Percentiles rank a stretch among this genome's conserved stretches.
Conservation (phyloP, 2,113 vertebrate genomes). For the Epinephelus lanceolatus region DNA sequence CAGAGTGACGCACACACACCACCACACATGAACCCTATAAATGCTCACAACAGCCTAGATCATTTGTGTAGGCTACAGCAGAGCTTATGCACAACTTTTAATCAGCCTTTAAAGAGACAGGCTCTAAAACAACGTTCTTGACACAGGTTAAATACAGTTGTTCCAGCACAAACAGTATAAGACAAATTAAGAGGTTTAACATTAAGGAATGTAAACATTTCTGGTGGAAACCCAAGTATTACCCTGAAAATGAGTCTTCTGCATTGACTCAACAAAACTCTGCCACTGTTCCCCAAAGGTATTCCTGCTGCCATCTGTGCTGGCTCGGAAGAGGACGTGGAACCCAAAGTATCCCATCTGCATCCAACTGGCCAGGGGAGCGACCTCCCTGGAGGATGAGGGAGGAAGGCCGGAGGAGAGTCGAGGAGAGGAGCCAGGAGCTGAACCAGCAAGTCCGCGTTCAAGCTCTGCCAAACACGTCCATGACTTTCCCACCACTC, state of each 20-base stretch:
- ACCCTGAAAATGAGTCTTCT: not conserved
- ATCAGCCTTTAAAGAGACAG: no score
- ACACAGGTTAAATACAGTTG: no score
- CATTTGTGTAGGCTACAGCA: no score
- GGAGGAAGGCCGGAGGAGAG: conserved; percentile 29
- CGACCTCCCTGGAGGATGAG: conserved; percentile 43
- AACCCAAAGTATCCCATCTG: conserved; percentile 95
- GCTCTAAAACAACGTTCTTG: no score
- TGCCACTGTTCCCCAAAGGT: conserved; percentile 80
- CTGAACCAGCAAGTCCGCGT: conserved; percentile 22
- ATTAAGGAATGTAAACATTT: no score
- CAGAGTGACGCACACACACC: no score
- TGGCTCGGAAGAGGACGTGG: conserved; percentile 91
- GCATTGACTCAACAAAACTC: conserved; percentile 34
- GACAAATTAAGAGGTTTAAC: no score
- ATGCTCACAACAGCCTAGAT: no score
- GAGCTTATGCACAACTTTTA: no score
- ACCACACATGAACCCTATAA: no score
- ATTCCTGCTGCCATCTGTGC: conserved; percentile 85
- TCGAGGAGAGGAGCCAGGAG: not conserved
- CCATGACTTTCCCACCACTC: conserved; percentile 41
- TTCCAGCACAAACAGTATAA: no score
- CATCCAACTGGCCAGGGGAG: conserved; percentile 77
- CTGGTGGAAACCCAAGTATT: no score
- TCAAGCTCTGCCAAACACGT: conserved; percentile 21